Percentiles rank a stretch among this genome's conserved stretches.
Conservation (phyloP, 1,140 invertebrate genomes). For the Heliconius nattereri region DNA sequence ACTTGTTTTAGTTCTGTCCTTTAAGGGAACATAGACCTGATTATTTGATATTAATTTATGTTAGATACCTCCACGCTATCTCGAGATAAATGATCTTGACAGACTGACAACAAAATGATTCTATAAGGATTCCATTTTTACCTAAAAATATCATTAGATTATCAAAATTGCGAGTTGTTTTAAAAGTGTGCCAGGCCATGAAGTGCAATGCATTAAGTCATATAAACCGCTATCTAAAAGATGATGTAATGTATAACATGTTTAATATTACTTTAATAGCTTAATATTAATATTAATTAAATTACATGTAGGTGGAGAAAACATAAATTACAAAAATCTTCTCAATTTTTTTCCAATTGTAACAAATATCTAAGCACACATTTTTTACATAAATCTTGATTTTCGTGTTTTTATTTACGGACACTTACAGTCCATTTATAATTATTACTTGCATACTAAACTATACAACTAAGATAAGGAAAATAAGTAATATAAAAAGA, state of each 20-base stretch:
- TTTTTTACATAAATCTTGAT: not conserved
- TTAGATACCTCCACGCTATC: too few species aligned
- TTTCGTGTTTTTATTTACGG: not conserved
- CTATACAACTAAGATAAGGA: not conserved
- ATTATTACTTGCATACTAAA: not conserved
- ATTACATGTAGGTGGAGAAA: not conserved
- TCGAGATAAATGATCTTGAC: too few species aligned
- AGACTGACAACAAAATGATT: too few species aligned
- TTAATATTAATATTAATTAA: too few species aligned
- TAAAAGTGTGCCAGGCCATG: not conserved
- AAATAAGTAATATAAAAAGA: slow-evolving; percentile 33
- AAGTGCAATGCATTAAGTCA: not conserved
- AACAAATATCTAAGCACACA: not conserved
- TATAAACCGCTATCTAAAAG: not conserved
- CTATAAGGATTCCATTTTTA: too few species aligned
- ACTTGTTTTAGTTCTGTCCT: too few species aligned
- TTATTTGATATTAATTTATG: too few species aligned
- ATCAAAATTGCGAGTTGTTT: not conserved
- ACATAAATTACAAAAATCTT: not conserved
- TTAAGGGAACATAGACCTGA: too few species aligned
- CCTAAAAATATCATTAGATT: not conserved
- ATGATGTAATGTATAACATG: not conserved
- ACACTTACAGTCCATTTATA: not conserved
- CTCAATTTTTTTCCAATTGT: too few species aligned
- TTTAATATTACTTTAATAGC: not conserved